These are phyloP conservation scores for Engraulis encrasicolus DNA, from an alignment of 2,113 vertebrate species.

Conservation along the genomic window DNA sequence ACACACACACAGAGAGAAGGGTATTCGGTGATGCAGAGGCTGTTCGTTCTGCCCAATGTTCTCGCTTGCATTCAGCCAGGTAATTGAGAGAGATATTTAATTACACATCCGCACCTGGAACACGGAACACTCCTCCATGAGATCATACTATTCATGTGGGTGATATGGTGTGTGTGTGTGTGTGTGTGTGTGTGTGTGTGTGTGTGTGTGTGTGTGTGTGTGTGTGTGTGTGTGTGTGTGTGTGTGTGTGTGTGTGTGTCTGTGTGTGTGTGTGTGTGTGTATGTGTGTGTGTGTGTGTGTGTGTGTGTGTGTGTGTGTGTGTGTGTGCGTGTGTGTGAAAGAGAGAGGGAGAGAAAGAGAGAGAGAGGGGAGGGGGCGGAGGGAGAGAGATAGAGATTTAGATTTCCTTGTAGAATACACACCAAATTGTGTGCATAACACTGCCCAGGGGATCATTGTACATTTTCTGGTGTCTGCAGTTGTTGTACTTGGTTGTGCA, in stretches of 20 bases:
- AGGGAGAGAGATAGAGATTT: no score
- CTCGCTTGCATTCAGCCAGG: not conserved
- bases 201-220: not conserved
- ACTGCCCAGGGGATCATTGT: no score
- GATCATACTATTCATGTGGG: not conserved
- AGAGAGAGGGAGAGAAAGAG: no score
- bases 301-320: not conserved
- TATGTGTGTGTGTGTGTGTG: not conserved
- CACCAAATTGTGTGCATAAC: no score
- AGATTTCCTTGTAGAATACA: no score
- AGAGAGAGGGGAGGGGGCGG: no score
- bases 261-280: not conserved
- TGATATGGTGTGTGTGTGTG: no score
- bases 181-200: not conserved
- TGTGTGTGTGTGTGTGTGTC: not conserved
- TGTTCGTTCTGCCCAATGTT: not conserved
- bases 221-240: not conserved
- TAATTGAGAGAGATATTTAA: not conserved
- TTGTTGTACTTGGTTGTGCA: no score
- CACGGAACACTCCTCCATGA: not conserved
- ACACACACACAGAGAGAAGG: not conserved
- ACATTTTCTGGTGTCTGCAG: no score
- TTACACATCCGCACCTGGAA: not conserved
- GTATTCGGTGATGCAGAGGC: constrained; percentile 9
- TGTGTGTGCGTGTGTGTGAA: no score